A percentile compares a stretch with the other conserved stretches of the same genome.
These are phyloP conservation scores for Hippocampus comes DNA, from an alignment of 2,113 vertebrate species.

Conservation along the genomic window DNA sequence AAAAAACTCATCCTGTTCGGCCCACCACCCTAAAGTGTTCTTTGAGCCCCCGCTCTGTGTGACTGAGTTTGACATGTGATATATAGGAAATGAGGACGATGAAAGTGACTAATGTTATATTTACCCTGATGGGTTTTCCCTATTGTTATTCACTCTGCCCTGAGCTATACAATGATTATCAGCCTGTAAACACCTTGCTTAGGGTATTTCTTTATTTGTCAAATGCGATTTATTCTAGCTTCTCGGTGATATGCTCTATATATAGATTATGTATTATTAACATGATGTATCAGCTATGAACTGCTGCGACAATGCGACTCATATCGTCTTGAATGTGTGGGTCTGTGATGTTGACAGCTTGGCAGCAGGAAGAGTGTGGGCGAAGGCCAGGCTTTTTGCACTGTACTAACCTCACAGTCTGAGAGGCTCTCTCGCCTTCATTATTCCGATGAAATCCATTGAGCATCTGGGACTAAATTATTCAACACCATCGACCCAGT, in stretches of 20 bases:
- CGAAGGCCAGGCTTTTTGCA: constrained; percentile 62
- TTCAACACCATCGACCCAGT: constrained; percentile 73
- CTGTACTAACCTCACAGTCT: constrained; percentile 56
- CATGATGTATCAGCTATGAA: constrained; percentile 7
- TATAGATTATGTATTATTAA: neutral
- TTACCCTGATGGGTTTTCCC: constrained; percentile 26
- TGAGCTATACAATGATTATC: constrained; percentile 20
- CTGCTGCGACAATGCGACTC: constrained; percentile 30
- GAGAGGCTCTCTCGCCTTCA: constrained; percentile 62
- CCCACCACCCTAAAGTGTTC: too few species aligned
- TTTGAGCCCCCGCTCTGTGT: too few species aligned
- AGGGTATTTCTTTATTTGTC: constrained; percentile 25
- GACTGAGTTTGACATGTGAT: too few species aligned
- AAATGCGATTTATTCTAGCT: constrained; percentile 1
- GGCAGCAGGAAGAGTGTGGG: constrained; percentile 65
- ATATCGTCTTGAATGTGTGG: constrained; percentile 44
- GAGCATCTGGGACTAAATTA: constrained; percentile 74
- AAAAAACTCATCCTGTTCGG: too few species aligned
- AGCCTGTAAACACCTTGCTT: constrained; percentile 22
- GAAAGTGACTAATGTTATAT: constrained; percentile 15
- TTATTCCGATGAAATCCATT: constrained; percentile 73
- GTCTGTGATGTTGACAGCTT: constrained; percentile 56
- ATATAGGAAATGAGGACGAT: too few species aligned
- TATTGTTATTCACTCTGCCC: constrained; percentile 27
- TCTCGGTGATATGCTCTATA: neutral